Base-by-base conservation (phyloP, 2,888 invertebrate genomes). In the Melieria crassipennis region DNA sequence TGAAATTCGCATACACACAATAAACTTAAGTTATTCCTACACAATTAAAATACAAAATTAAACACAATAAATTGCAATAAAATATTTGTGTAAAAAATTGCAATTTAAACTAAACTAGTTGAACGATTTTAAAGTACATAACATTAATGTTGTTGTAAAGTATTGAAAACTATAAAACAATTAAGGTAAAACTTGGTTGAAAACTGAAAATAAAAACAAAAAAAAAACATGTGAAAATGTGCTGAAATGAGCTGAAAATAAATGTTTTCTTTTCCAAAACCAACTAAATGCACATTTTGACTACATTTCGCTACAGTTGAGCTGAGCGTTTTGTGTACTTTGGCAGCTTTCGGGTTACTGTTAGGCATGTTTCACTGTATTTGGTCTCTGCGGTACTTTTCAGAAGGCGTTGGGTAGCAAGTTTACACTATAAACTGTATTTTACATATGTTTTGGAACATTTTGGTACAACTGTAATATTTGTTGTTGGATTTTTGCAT, bases 31-130 rank as follows among this genome's bases (percentile, higher is more conserved):
- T 45, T 62, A 60, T 46, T 56, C 43, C 48, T 50, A 52, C 45
- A 60, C 7, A 68, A 61, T 55, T 45, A 43, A 60, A 52, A 52
- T 61, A 60, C 46, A 69, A 56, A 62, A 69, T 42, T 46, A 10
- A 55, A 69, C 50, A 16, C 58, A 58, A 43, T 13, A 50, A 16
- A 13, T n/a, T 13, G 46, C 65, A 30, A 57, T 47, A 13, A 52
- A 6, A 52, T n/a, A 52, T 7, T 7, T 7, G 30, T 30, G 30
- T 30, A 30, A 30, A 30, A 52, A 52, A 52, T 7, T n/a, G 1
- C 52, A 52, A 5, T 50, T 10, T 4, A 47, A 47, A 1, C 11
- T 13, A 67, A 4, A 43, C 1, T 48, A 16, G 13, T 7, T n/a
- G 13, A 52, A n/a, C 11, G 11, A 50, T 52, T n/a, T 7, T n/a